Conservation (phyloP, 2,888 invertebrate species). For the Melangyna quadrimaculata region DNA sequence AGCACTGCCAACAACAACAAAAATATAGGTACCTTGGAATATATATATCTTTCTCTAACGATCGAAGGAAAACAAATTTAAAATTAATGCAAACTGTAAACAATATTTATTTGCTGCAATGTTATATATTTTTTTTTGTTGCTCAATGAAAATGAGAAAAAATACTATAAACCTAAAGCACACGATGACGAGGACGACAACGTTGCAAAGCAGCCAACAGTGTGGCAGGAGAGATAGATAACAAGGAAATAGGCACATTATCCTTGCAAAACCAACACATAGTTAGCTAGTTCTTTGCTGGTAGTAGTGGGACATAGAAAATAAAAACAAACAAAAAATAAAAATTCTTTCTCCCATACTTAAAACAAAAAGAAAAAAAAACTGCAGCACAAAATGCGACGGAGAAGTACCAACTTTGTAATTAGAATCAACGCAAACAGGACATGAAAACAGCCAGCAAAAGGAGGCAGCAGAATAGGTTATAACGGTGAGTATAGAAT, state of each 20-base stretch:
- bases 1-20: background rate
- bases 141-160: slow-evolving; percentile 1
- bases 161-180: background rate
- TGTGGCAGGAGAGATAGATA: slow-evolving; percentile 38
- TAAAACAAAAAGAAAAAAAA: slow-evolving; percentile 8
- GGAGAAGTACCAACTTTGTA: slow-evolving; percentile 68
- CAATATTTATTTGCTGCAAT: slow-evolving; percentile 60
- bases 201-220: slow-evolving; percentile 17
- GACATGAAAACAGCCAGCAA: slow-evolving; percentile 59
- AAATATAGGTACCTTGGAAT: background rate
- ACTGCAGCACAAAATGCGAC: slow-evolving; percentile 69
- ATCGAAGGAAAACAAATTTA: slow-evolving; percentile 62
- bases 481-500: slow-evolving; percentile 19
- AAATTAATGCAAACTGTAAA: slow-evolving; percentile 65
- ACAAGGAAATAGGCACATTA: slow-evolving; percentile 70
- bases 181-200: slow-evolving; percentile 13
- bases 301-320: slow-evolving; percentile 7
- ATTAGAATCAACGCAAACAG: slow-evolving; percentile 71
- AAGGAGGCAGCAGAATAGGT: background rate
- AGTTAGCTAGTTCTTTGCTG: background rate
- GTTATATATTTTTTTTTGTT: slow-evolving; percentile 11
- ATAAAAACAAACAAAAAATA: background rate
- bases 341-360: background rate
- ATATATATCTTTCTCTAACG: slow-evolving; percentile 17
- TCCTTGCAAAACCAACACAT: slow-evolving; percentile 42